Conservation (phyloP, 2,888 invertebrate genomes). For the Agrochola lota region DNA sequence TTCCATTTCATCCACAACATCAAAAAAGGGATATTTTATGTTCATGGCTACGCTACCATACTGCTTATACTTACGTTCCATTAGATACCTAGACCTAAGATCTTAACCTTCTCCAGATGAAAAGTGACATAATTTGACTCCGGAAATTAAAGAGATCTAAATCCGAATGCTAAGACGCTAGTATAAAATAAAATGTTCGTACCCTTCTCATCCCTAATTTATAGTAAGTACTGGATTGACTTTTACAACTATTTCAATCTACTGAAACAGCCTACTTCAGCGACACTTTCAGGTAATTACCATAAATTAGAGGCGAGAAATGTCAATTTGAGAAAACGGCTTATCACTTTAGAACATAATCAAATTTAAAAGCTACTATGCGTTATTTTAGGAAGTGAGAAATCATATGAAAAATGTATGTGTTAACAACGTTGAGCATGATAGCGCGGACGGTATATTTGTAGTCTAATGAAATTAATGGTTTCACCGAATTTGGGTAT, state of each 20-base stretch:
- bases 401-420: background rate
- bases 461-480: background rate
- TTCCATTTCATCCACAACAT: background rate
- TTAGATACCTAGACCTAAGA: background rate
- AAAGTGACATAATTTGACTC: conserved; percentile 7
- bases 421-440: background rate
- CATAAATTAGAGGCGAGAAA: conserved; percentile 7
- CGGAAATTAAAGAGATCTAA: conserved; percentile 21
- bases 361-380: no score
- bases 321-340: conserved; percentile 8
- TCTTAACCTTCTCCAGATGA: background rate
- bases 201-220: background rate
- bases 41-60: no score
- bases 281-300: conserved; percentile 10
- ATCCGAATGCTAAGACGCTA: background rate
- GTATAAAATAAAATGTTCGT: background rate
- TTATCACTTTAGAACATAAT: no score
- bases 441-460: background rate
- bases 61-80: background rate
- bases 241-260: conserved; percentile 34
- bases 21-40: background rate
- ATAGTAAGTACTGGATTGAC: conserved; percentile 13
- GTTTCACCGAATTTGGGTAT: background rate
- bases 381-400: background rate
- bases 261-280: conserved; percentile 18